Evolutionary conservation across 2,797 vertebrate species (phyloP).

Genomic region (Synaphobranchus kaupii): DNA sequence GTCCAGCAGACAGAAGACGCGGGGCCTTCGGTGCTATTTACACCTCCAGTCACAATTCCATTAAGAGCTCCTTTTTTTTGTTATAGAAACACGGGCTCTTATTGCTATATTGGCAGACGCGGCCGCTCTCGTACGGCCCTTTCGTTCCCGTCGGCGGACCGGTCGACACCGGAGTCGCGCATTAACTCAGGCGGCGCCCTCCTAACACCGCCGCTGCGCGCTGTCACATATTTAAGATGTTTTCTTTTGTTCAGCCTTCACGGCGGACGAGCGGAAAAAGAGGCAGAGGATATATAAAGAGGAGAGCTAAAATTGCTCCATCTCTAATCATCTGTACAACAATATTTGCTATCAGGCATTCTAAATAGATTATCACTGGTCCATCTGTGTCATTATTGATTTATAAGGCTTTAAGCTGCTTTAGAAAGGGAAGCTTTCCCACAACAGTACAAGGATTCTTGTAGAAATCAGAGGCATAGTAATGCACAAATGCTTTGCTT

Average conservation of each 20-base stretch:
- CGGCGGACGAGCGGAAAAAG: neutral
- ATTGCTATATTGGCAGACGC: slow-evolving; percentile 89
- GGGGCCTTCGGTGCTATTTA: slow-evolving; percentile 78
- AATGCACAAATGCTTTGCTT: slow-evolving; percentile 62
- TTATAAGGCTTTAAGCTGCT: slow-evolving; percentile 99
- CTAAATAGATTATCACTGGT: slow-evolving; percentile 99
- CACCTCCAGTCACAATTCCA: slow-evolving; percentile 89
- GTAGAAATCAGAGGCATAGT: slow-evolving; percentile 88
- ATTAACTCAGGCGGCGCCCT: slow-evolving; percentile 59
- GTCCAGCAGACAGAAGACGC: slow-evolving; percentile 78
- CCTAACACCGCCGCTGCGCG: neutral
- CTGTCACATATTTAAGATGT: neutral
- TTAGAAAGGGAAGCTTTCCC: slow-evolving; percentile 84
- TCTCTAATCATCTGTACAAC: slow-evolving; percentile 99
- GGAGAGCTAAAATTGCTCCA: slow-evolving; percentile 87
- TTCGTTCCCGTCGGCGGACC: slow-evolving; percentile 79
- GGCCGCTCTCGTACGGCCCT: slow-evolving; percentile 67
- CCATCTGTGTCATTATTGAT: slow-evolving; percentile 99
- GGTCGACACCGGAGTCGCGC: slow-evolving; percentile 69
- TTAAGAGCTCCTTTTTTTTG: slow-evolving; percentile 86
- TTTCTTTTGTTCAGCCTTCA: neutral
- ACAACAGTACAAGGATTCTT: slow-evolving; percentile 89
- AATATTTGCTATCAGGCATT: slow-evolving; percentile 99
- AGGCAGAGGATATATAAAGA: slow-evolving; percentile 39
- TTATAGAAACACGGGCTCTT: slow-evolving; percentile 90